Conservation (phyloP, 2,888 invertebrate genomes). For the Blastobasis lacticolella region DNA sequence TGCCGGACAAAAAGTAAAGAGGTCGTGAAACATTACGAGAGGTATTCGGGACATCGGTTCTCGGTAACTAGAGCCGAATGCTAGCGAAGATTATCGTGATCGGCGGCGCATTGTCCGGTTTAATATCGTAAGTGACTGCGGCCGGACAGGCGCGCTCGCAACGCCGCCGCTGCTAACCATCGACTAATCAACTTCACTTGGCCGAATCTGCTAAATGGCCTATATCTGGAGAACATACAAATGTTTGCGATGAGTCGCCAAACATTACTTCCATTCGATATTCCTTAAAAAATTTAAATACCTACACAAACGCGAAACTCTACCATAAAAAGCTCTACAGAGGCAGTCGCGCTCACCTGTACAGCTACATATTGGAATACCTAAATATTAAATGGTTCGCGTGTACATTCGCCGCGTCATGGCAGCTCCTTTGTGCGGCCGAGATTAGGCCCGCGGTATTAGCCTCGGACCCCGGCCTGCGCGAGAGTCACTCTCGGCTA, state of each 20-base stretch:
- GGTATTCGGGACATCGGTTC: constrained; percentile 44
- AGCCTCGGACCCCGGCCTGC: constrained; percentile 30
- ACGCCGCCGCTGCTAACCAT: too few species aligned
- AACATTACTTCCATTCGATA: not conserved
- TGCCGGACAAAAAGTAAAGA: constrained; percentile 50
- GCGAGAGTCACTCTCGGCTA: constrained; percentile 23
- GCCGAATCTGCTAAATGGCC: too few species aligned
- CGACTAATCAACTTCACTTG: too few species aligned
- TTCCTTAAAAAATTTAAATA: not conserved
- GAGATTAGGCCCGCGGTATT: constrained; percentile 65
- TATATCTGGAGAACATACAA: too few species aligned
- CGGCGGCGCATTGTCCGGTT: constrained; percentile 53
- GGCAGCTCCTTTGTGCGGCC: constrained; percentile 63
- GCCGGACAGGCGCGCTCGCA: constrained; percentile 30
- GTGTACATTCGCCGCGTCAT: constrained; percentile 63
- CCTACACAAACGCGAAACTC: not conserved
- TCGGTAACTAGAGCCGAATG: constrained; percentile 58
- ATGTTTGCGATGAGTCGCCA: too few species aligned
- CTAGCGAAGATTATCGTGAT: constrained; percentile 57
- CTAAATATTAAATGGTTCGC: constrained; percentile 70
- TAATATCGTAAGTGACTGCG: constrained; percentile 58
- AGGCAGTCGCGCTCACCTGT: constrained; percentile 29
- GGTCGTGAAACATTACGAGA: constrained; percentile 43
- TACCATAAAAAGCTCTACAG: not conserved
- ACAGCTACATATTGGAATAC: constrained; percentile 56